These are phyloP conservation scores for Mesocricetus auratus DNA, from an alignment of 2,113 vertebrate genomes.

Conservation along the genomic window DNA sequence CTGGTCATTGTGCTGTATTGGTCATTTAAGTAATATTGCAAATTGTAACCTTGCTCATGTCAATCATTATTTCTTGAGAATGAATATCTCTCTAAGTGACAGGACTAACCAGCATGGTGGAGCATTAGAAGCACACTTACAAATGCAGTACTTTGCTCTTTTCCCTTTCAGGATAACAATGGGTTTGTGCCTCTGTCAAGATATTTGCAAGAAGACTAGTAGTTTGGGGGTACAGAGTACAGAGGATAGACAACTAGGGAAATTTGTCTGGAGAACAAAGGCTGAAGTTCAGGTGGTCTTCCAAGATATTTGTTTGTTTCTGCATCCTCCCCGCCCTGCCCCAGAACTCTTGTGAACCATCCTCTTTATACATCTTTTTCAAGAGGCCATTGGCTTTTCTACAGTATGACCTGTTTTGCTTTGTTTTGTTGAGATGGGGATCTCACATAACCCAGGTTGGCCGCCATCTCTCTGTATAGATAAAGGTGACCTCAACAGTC, in stretches of 20 bases:
- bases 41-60: background rate
- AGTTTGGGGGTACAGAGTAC: background rate
- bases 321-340: background rate
- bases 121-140: background rate
- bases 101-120: background rate
- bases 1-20: background rate
- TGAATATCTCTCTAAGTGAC: background rate
- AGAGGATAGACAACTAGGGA: background rate
- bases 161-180: background rate
- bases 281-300: background rate
- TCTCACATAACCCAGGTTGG: background rate
- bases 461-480: background rate
- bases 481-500: background rate
- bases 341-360: background rate
- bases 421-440: background rate
- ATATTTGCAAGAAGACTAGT: background rate
- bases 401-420: background rate
- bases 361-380: background rate
- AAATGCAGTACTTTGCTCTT: background rate
- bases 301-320: background rate
- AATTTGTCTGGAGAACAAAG: background rate
- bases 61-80: constrained; percentile 4
- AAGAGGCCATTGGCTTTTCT: background rate
- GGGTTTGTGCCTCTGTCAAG: background rate
- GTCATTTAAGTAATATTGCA: background rate